These are phyloP conservation scores for Nothoprocta perdicaria DNA, from an alignment of 2,113 vertebrate genomes.

Conservation along the genomic window DNA sequence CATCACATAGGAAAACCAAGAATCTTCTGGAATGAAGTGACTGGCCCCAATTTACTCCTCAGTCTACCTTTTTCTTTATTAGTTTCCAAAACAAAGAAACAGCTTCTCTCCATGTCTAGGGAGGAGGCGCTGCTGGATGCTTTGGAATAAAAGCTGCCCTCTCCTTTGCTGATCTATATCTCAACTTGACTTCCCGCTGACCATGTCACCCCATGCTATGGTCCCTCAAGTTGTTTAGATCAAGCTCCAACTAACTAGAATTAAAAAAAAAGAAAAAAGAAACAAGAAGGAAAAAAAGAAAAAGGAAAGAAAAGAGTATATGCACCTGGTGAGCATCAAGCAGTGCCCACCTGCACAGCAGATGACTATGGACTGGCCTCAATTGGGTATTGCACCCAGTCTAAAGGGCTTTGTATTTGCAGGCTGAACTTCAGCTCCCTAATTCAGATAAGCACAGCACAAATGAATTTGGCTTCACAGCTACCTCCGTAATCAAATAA, in stretches of 20 bases:
- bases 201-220: background rate
- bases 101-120: background rate
- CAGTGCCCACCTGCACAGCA: accelerated
- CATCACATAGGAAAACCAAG: background rate
- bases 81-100: background rate
- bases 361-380: accelerated
- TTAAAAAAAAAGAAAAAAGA: background rate
- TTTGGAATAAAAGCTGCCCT: background rate
- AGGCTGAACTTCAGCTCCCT: background rate
- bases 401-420: background rate
- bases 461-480: conserved; percentile 20
- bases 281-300: background rate
- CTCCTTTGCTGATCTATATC: background rate
- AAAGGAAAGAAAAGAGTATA: background rate
- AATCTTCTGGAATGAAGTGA: background rate
- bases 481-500: conserved; percentile 47
- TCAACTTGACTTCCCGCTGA: background rate
- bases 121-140: background rate
- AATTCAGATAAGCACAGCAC: background rate
- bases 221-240: too few relatives aligned
- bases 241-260: background rate
- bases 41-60: background rate
- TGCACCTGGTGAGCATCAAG: background rate
- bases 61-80: background rate
- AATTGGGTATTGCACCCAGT: background rate